These are phyloP conservation scores for Mus spretus DNA, from an alignment of 2,797 vertebrate genomes.

Conservation along the genomic window DNA sequence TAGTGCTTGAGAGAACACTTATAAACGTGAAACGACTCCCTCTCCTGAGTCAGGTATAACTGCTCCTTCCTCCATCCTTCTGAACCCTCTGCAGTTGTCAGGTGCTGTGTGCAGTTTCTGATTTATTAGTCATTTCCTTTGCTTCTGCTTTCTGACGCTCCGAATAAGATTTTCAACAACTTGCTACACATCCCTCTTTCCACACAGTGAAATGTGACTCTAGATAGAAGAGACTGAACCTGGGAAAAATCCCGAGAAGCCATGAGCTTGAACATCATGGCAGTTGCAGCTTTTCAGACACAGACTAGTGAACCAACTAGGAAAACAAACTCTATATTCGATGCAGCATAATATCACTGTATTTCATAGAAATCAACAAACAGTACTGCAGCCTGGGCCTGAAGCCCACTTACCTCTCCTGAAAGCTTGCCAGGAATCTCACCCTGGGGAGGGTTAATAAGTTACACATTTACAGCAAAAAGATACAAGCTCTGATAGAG, in stretches of 20 bases:
- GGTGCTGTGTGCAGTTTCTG: not conserved
- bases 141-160: not conserved
- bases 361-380: not conserved
- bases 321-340: conserved; percentile 17
- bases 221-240: not conserved
- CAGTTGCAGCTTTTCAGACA: not conserved
- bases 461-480: conserved; percentile 85
- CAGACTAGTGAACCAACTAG: not conserved
- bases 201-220: not conserved
- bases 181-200: not conserved
- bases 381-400: not conserved
- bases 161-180: not conserved
- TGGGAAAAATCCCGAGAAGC: not conserved
- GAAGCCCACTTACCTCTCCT: conserved; percentile 81
- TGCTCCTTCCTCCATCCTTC: not conserved
- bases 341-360: not conserved
- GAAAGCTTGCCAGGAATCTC: not conserved
- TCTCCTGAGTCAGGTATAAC: not conserved
- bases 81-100: not conserved
- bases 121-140: conserved; percentile 47
- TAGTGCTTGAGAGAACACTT: conserved; percentile 41
- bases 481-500: conserved; percentile 99
- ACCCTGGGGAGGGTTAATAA: not conserved
- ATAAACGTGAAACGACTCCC: not conserved
- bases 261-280: not conserved